Evolutionary conservation across 1,140 invertebrate genomes (phyloP).

Genomic region (Calephelis nemesis): DNA sequence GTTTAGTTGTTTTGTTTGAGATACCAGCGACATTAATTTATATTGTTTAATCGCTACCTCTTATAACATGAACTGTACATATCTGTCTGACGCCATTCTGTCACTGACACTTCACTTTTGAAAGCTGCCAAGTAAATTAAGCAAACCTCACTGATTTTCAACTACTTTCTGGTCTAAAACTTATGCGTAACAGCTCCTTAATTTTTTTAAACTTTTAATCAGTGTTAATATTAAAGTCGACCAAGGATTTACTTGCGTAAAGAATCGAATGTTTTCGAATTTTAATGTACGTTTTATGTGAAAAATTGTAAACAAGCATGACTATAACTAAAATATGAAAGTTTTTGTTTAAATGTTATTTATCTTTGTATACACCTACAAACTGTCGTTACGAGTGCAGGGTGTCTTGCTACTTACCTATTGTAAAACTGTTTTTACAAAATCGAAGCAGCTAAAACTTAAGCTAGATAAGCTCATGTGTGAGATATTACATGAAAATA

Average conservation of each 20-base stretch:
- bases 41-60: background rate
- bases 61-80: background rate
- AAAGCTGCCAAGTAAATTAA: constrained; percentile 25
- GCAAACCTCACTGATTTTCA: constrained; percentile 24
- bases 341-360: too few relatives aligned
- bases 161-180: constrained; percentile 20
- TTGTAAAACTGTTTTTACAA: background rate
- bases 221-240: too few relatives aligned
- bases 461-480: background rate
- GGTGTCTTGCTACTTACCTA: background rate
- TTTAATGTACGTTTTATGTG: too few relatives aligned
- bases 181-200: constrained; percentile 6
- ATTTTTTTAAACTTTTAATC: too few relatives aligned
- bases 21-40: background rate
- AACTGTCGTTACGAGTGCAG: background rate
- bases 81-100: constrained; percentile 24
- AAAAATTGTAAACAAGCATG: too few relatives aligned
- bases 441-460: background rate
- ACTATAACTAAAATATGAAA: too few relatives aligned
- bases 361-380: too few relatives aligned
- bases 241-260: too few relatives aligned
- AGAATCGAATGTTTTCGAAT: too few relatives aligned
- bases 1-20: too few relatives aligned
- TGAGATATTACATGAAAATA: too few relatives aligned
- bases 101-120: constrained; percentile 24